Percentiles rank a stretch among this genome's conserved stretches.
phyloP scores from a whole-genome alignment of 2,113 vertebrate genomes.

The Syngnathus typhle region DNA sequence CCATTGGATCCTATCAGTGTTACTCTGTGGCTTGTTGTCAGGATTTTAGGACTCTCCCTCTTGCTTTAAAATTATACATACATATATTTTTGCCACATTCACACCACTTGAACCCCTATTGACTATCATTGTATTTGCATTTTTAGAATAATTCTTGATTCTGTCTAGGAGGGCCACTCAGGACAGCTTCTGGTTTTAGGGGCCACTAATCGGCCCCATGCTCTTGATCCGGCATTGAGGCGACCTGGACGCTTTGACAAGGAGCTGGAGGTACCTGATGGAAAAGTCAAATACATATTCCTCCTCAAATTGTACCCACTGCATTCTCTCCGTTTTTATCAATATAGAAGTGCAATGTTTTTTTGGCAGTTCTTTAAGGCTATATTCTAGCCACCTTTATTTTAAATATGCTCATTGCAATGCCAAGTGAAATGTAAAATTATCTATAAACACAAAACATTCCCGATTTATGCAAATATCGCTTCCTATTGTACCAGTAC shows the following conservation, averaged over 20 bases:
- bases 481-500: not conserved
- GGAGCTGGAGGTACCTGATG: conserved; percentile 79
- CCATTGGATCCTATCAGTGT: not conserved
- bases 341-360: not conserved
- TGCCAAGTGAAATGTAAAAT: not conserved
- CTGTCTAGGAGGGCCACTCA: conserved; percentile 77
- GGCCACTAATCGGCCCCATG: conserved; percentile 90
- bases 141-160: not conserved
- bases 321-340: not conserved
- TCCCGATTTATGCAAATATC: not conserved
- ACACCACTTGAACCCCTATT: not conserved
- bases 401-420: not conserved
- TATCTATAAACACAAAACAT: not conserved
- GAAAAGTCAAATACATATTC: not conserved
- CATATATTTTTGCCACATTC: too few species aligned
- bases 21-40: too few species aligned
- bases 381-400: not conserved
- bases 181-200: conserved; percentile 89
- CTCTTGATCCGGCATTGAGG: conserved; percentile 84
- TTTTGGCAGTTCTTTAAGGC: conserved; percentile 4
- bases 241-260: conserved; percentile 91
- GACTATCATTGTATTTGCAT: not conserved
- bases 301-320: not conserved
- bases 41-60: not conserved
- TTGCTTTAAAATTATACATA: too few species aligned